These are phyloP conservation scores for Clarias batrachus DNA, from an alignment of 2,113 vertebrate genomes.

Conservation along the genomic window DNA sequence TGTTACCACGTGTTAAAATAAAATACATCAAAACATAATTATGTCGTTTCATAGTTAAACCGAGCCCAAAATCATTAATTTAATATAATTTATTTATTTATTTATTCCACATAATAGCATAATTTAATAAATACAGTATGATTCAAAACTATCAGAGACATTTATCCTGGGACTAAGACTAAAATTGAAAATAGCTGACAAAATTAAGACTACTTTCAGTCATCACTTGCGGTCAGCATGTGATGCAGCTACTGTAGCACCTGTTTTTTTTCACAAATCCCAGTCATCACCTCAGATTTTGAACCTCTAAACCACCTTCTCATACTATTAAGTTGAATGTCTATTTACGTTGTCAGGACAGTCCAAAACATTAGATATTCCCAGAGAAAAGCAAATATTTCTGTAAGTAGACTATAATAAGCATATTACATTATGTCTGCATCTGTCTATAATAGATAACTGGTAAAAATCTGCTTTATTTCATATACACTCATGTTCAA, in stretches of 20 bases:
- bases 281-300: not conserved
- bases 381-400: not conserved
- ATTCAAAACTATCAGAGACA: too few species aligned
- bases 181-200: too few species aligned
- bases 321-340: not conserved
- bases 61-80: too few species aligned
- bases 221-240: not conserved
- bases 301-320: not conserved
- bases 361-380: not conserved
- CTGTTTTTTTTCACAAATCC: not conserved
- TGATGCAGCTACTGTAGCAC: not conserved
- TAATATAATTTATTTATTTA: too few species aligned
- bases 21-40: too few species aligned
- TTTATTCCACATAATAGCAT: too few species aligned
- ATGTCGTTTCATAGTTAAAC: too few species aligned
- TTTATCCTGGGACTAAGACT: too few species aligned
- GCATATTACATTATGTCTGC: not conserved
- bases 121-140: too few species aligned
- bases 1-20: too few species aligned
- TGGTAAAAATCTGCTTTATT: not conserved
- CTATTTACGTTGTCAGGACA: conserved; percentile 13
- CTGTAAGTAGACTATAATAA: not conserved
- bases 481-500: not conserved
- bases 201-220: not conserved
- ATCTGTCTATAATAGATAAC: too few species aligned